Base-by-base conservation (phyloP, 2,888 invertebrate species). In the Idaea dimidiata region DNA sequence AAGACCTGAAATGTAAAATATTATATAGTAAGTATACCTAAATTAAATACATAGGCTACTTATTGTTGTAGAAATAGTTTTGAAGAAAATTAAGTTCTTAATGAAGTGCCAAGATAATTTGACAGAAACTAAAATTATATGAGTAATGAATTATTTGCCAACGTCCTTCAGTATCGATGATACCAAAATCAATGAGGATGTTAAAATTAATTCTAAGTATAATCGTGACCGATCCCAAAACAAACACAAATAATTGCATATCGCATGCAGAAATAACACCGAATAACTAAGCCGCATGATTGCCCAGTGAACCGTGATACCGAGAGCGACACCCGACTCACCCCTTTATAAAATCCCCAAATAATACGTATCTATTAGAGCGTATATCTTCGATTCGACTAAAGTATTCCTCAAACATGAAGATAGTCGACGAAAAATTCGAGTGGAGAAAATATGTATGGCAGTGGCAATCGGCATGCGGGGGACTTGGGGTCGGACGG, bases 361-460 rank as follows among this genome's bases (percentile, higher is more conserved):
- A 89, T 89, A 90, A 87, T 88, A 91, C 88, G 86, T 86, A 89
- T 88, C 87, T 89, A 91, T 89, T 90, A 89, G 86, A 89, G 88
- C 87, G 86, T 89, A 88, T 88, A 89, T 87, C 89, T 89, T 83
- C 86, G 89, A 90, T 90, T 89, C 89, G 84, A 80, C 86, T 85
- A 88, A 89, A 91, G 88, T 89, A 91, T 91, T 91, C 86, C 87
- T 89, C 90, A 90, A 91, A 90, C 89, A 88, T 87, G 86, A 89
- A 91, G 88, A 89, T 89, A 89, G 89, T 89, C 88, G 86, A 88
- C 89, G 90, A 91, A 91, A 91, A 91, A 91, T 90, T 90, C 86
- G 87, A 90, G 88, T 88, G 87, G 87, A 90, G 90, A 89, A 88
- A 89, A 90, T 89, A 88, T 91, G 89, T 89, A 88, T 84, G 89